Conservation (phyloP, 2,797 vertebrate species). For the Crenichthys baileyi region DNA sequence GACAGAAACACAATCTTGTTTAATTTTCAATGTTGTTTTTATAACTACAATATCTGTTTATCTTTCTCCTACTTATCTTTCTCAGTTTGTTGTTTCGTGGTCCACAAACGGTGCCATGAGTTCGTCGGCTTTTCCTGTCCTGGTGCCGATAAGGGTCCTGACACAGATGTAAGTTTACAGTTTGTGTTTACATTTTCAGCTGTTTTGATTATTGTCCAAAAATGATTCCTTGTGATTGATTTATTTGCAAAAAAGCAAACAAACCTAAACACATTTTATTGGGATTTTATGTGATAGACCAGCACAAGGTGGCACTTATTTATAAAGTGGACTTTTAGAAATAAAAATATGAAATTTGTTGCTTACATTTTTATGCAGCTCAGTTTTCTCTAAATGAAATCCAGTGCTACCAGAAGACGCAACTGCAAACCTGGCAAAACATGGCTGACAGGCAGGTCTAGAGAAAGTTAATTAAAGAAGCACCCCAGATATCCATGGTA, state of each 20-base stretch:
- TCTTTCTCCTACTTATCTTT: constrained; percentile 31
- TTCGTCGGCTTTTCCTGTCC: constrained; percentile 96
- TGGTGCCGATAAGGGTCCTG: constrained; percentile 94
- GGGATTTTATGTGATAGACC: neutral
- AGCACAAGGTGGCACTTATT: neutral
- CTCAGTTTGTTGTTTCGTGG: constrained; percentile 97
- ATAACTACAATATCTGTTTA: constrained; percentile 20
- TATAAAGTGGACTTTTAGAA: neutral
- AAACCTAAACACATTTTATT: too few relatives aligned
- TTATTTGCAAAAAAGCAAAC: neutral
- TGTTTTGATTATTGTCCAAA: neutral
- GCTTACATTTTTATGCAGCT: neutral
- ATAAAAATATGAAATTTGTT: too few relatives aligned
- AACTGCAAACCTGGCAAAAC: neutral
- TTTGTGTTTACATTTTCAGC: neutral
- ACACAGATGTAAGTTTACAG: constrained; percentile 92
- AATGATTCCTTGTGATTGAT: neutral
- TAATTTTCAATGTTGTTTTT: neutral
- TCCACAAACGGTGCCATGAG: constrained; percentile 98
- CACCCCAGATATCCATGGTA: too few relatives aligned
- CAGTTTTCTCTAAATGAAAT: neutral
- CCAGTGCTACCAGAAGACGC: neutral
- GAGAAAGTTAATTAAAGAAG: too few relatives aligned
- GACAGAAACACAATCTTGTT: constrained; percentile 2
- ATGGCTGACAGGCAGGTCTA: neutral